A percentile compares a stretch with the other conserved stretches of the same genome.
These are phyloP conservation scores for Muricea muricata DNA, from an alignment of 92 coral and sea anemone genomes.

Conservation along the genomic window DNA sequence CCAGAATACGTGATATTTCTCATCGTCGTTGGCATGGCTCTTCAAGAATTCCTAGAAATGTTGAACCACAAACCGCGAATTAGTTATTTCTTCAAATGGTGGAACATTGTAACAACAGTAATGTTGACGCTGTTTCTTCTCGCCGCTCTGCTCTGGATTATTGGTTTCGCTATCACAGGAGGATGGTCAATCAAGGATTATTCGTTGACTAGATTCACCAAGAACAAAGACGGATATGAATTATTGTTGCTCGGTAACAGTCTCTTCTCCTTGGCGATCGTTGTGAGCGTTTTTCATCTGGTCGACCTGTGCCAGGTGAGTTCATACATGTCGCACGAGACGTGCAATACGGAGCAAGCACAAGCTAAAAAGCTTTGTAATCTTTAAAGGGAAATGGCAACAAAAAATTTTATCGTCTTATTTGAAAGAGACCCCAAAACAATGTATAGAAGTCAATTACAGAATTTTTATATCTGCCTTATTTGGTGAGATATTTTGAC, in stretches of 20 bases:
- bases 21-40: conserved; percentile 69
- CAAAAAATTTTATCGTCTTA: too few species aligned
- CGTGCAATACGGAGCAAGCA: too few species aligned
- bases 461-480: too few species aligned
- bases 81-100: conserved; percentile 81
- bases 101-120: conserved; percentile 79
- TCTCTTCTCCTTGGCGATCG: conserved; percentile 75
- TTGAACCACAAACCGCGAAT: conserved; percentile 66
- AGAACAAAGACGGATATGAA: conserved; percentile 64
- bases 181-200: conserved; percentile 21
- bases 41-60: conserved; percentile 75
- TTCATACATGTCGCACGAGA: neutral
- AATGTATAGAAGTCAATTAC: too few species aligned
- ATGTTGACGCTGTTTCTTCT: conserved; percentile 74
- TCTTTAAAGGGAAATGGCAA: too few species aligned
- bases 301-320: conserved; percentile 74
- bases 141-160: conserved; percentile 72
- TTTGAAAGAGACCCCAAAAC: too few species aligned
- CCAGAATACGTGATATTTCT: conserved; percentile 72
- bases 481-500: too few species aligned
- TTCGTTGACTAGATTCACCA: conserved; percentile 2
- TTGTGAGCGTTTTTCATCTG: conserved; percentile 76
- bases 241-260: conserved; percentile 65
- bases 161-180: conserved; percentile 66
- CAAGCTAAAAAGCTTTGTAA: too few species aligned